These are phyloP conservation scores for Glaucidium brasilianum DNA, from an alignment of 2,113 vertebrate genomes.

Conservation along the genomic window DNA sequence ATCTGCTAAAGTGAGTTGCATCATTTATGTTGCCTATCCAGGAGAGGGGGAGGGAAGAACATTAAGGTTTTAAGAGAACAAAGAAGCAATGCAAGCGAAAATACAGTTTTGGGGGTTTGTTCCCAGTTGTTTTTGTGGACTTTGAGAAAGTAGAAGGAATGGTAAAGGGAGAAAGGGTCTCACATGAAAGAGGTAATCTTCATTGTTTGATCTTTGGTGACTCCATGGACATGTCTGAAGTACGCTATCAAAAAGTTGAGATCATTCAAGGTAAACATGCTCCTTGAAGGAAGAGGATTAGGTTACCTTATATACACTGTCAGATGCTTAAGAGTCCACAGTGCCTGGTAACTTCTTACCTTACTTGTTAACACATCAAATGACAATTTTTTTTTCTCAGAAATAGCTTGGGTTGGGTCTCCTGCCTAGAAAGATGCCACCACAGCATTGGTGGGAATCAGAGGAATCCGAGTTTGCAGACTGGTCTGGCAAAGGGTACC, in stretches of 20 bases:
- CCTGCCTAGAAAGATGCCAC: background rate
- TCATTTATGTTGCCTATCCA: background rate
- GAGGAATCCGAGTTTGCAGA: background rate
- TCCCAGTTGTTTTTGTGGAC: background rate
- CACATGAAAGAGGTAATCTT: background rate
- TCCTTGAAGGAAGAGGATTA: background rate
- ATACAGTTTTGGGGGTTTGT: background rate
- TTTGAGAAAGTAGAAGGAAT: background rate
- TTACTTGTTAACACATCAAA: background rate
- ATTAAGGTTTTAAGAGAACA: background rate
- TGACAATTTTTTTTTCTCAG: background rate
- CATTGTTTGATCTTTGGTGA: background rate
- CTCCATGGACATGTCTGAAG: background rate
- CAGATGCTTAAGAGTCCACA: background rate
- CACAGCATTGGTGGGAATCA: accelerated
- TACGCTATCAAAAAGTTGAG: background rate
- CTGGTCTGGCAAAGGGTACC: background rate
- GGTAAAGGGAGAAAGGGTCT: background rate
- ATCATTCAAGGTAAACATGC: background rate
- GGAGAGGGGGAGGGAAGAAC: background rate
- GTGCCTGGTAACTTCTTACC: background rate
- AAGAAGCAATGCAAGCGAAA: background rate
- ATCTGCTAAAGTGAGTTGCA: background rate
- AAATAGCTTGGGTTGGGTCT: background rate
- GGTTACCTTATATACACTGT: background rate